Evolutionary conservation across 2,888 invertebrate genomes (phyloP).

Genomic region (Pelosia muscerda): DNA sequence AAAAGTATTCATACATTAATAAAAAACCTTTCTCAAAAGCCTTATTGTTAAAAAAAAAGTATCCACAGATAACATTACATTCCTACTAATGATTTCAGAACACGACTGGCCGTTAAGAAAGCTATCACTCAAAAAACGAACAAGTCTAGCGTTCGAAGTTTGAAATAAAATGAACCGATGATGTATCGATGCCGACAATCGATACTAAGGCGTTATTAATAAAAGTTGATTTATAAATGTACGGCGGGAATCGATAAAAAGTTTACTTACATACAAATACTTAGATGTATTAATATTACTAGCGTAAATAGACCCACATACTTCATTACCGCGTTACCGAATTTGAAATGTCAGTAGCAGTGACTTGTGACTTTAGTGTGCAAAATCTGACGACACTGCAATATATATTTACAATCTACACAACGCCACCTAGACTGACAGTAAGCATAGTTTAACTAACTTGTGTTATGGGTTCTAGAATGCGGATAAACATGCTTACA

Average conservation of each 20-base stretch:
- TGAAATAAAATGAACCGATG: conserved; percentile 67
- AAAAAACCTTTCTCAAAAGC: conserved; percentile 3
- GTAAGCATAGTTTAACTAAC: no score
- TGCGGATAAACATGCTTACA: no score
- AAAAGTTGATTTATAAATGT: conserved; percentile 16
- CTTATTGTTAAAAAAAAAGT: conserved; percentile 28
- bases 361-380: no score
- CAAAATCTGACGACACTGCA: no score
- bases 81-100: conserved; percentile 46
- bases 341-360: no score
- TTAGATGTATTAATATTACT: no score
- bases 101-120: conserved; percentile 51
- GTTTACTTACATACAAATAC: background rate
- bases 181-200: conserved; percentile 50
- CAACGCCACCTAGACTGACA: no score
- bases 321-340: no score
- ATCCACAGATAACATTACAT: conserved; percentile 46
- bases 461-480: background rate
- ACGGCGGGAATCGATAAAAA: conserved; percentile 9
- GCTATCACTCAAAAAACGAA: conserved; percentile 57
- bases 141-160: conserved; percentile 53
- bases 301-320: no score
- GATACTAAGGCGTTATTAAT: conserved; percentile 17
- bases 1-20: no score
- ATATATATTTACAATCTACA: no score